A percentile compares a stretch with the other conserved stretches of the same genome.
Conservation (phyloP, 2,888 invertebrate species). For the Melolontha melolontha region DNA sequence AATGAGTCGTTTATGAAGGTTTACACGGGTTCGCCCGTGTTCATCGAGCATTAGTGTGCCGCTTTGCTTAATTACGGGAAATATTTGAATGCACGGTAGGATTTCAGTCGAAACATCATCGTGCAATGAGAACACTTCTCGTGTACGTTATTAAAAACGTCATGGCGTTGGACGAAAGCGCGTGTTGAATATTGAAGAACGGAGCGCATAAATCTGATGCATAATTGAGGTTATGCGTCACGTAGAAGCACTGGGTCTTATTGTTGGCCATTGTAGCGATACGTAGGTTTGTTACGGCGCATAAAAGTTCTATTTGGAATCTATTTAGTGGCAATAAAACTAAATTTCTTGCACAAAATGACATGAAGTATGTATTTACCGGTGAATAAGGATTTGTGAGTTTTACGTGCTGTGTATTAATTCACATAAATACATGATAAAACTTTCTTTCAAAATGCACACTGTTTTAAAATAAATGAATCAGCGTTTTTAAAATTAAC, state of each 20-base stretch:
- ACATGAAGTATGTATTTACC: too few relatives aligned
- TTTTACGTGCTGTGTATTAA: too few relatives aligned
- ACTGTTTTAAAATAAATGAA: too few relatives aligned
- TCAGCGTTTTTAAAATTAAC: too few relatives aligned
- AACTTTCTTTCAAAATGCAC: too few relatives aligned
- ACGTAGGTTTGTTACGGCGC: too few relatives aligned
- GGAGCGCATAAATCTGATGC: conserved; percentile 12
- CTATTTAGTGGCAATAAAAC: too few relatives aligned
- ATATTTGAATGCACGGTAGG: conserved; percentile 27
- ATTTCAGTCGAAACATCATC: conserved; percentile 4
- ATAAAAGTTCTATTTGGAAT: too few relatives aligned
- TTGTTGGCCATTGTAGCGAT: too few relatives aligned
- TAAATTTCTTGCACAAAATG: too few relatives aligned
- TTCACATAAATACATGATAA: too few relatives aligned
- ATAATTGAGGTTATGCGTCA: conserved; percentile 20
- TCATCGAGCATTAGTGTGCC: conserved; percentile 20
- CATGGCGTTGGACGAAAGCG: conserved; percentile 7
- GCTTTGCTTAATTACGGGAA: conserved; percentile 19
- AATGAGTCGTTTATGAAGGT: conserved; percentile 14
- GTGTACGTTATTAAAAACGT: conserved; percentile 27
- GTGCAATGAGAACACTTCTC: conserved; percentile 2
- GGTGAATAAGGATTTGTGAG: too few relatives aligned
- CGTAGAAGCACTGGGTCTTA: background rate
- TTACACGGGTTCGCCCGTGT: conserved; percentile 10
- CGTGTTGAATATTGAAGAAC: conserved; percentile 5